Conservation (phyloP, 2,888 invertebrate genomes). For the Caenorhabditis sp. region DNA sequence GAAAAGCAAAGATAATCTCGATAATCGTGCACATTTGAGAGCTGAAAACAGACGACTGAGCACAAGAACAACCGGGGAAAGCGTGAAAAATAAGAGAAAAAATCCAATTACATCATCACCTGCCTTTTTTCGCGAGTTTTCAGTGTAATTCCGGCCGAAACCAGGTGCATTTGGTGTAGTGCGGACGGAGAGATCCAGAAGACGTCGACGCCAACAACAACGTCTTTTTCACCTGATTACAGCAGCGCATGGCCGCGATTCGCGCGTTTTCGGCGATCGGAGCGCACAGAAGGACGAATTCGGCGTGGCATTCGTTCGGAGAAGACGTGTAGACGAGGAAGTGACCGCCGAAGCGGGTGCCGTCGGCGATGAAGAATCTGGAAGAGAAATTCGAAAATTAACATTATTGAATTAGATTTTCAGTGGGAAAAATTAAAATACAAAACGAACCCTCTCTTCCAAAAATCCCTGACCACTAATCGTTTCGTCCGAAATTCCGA, state of each 20-base stretch:
- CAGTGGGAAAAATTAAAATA: no score
- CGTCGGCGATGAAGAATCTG: conserved; percentile 46
- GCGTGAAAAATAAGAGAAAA: not conserved
- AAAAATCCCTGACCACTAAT: conserved; percentile 48
- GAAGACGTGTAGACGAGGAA: conserved; percentile 39
- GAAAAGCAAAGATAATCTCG: conserved; percentile 30
- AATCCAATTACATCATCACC: not conserved
- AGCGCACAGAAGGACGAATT: conserved; percentile 49
- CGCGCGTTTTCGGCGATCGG: conserved; percentile 12
- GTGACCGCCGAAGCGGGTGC: conserved; percentile 49
- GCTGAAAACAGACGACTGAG: not conserved
- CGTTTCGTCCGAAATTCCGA: conserved; percentile 36
- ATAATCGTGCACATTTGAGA: conserved; percentile 11
- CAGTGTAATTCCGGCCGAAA: conserved; percentile 44
- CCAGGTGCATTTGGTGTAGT: conserved; percentile 54
- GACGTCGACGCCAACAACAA: conserved; percentile 41
- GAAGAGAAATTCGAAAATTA: not conserved
- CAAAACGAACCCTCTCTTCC: conserved; percentile 38
- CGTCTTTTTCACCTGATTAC: conserved; percentile 55
- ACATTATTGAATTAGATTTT: not conserved
- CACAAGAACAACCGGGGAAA: not conserved
- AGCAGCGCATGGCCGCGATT: conserved; percentile 43
- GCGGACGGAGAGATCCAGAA: conserved; percentile 9
- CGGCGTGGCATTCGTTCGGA: conserved; percentile 48
- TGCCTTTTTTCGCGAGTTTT: not conserved